Evolutionary conservation across 2,888 invertebrate genomes (phyloP).

Genomic region (Catocala fraxini): DNA sequence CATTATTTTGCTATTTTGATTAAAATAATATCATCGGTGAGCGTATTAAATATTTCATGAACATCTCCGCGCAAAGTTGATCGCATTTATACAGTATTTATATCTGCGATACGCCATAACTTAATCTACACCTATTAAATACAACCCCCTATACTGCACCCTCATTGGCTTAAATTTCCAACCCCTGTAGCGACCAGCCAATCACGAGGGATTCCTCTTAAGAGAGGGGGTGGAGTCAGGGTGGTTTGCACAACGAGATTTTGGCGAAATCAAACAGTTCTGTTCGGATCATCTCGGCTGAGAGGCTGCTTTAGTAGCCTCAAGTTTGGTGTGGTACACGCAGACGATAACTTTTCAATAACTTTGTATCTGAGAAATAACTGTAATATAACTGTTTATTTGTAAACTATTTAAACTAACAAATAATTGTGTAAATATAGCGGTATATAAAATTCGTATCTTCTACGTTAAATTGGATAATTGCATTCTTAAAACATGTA

Average conservation of each 20-base stretch:
- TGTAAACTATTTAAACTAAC: not conserved
- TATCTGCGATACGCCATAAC: constrained; percentile 81
- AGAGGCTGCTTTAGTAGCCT: constrained; percentile 51
- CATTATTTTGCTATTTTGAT: too few relatives aligned
- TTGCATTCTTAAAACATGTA: not conserved
- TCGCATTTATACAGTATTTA: constrained; percentile 78
- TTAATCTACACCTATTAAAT: constrained; percentile 85
- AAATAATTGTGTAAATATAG: not conserved
- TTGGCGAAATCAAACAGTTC: constrained; percentile 78
- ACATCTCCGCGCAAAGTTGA: constrained; percentile 68
- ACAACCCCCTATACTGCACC: constrained; percentile 63
- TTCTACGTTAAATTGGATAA: too few relatives aligned
- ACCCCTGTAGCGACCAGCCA: constrained; percentile 76
- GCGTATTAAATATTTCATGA: constrained; percentile 70
- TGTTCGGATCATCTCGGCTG: constrained; percentile 60
- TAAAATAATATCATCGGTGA: constrained; percentile 18
- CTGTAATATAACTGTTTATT: constrained; percentile 2
- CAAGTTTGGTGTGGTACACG: constrained; percentile 47
- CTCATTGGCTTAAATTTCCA: constrained; percentile 77
- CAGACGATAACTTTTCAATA: constrained; percentile 56
- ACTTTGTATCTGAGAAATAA: constrained; percentile 47
- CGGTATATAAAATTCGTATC: too few relatives aligned
- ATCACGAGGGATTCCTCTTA: constrained; percentile 64
- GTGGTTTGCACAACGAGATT: constrained; percentile 77
- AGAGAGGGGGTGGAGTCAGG: constrained; percentile 79